These are phyloP conservation scores for Dryobota labecula DNA, from an alignment of 2,888 invertebrate species.

Conservation along the genomic window DNA sequence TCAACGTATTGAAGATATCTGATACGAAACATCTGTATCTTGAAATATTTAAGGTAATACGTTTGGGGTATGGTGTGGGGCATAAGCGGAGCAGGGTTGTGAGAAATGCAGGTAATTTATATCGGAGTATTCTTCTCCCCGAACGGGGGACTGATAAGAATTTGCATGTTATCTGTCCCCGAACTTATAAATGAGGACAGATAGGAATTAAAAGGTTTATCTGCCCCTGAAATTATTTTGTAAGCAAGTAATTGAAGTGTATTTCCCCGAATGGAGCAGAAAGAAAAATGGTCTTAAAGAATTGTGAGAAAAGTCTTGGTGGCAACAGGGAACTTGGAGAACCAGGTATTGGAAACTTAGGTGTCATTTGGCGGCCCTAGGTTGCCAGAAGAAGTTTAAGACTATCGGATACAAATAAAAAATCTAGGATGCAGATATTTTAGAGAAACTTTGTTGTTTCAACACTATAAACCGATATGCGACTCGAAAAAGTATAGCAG, in stretches of 20 bases:
- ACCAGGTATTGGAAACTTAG: neutral
- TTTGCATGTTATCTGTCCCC: neutral
- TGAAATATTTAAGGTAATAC: constrained; percentile 68
- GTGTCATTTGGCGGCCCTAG: neutral
- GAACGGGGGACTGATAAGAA: neutral
- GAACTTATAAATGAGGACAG: neutral
- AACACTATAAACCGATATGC: neutral
- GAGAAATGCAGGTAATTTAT: neutral
- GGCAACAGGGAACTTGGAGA: neutral
- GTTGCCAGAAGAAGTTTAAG: neutral
- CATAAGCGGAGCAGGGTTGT: constrained; percentile 28
- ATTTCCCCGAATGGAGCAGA: neutral
- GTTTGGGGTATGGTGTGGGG: constrained; percentile 51
- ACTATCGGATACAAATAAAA: neutral
- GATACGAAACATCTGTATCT: constrained; percentile 67
- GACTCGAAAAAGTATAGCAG: neutral
- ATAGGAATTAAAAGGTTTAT: too few species aligned
- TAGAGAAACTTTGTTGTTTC: neutral
- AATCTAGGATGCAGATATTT: neutral
- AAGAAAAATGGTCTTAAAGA: neutral
- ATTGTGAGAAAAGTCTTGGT: neutral
- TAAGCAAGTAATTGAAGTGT: too few species aligned
- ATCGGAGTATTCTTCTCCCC: neutral
- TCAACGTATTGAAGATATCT: constrained; percentile 60
- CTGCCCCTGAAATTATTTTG: too few species aligned